Conservation (phyloP, 2,888 invertebrate species). For the Pteria penguin region DNA sequence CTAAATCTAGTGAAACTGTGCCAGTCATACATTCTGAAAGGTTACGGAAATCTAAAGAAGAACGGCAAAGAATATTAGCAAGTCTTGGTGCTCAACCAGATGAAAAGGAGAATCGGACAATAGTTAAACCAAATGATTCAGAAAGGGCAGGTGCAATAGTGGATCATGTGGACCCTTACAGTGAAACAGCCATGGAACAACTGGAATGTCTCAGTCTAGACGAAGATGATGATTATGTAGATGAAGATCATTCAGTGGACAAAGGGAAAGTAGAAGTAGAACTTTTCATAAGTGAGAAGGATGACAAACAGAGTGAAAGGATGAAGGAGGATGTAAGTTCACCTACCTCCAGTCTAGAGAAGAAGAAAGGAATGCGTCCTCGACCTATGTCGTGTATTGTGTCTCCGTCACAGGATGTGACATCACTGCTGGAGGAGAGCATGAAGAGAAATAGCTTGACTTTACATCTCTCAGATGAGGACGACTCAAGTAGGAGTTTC, state of each 20-base stretch:
- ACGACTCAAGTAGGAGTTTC: slow-evolving; percentile 33
- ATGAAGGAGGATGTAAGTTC: slow-evolving; percentile 6
- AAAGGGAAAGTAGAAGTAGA: slow-evolving; percentile 23
- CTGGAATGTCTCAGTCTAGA: slow-evolving; percentile 71
- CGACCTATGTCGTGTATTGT: slow-evolving; percentile 69
- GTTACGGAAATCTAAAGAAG: slow-evolving; percentile 16
- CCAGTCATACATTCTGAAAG: not conserved
- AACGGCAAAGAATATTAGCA: slow-evolving; percentile 16
- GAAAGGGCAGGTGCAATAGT: slow-evolving; percentile 35
- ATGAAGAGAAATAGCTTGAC: slow-evolving; percentile 60
- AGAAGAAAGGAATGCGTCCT: slow-evolving; percentile 41
- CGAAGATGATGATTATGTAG: slow-evolving; percentile 37
- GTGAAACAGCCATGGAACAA: slow-evolving; percentile 76
- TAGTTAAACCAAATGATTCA: slow-evolving; percentile 1
- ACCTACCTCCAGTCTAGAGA: slow-evolving; percentile 42
- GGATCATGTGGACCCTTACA: slow-evolving; percentile 69
- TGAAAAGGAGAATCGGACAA: not conserved
- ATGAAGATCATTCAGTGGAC: slow-evolving; percentile 10
- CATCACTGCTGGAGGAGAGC: slow-evolving; percentile 51
- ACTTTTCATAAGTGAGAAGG: slow-evolving; percentile 26
- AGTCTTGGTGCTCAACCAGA: slow-evolving; percentile 14
- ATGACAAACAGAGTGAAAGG: slow-evolving; percentile 16
- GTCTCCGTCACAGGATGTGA: slow-evolving; percentile 52
- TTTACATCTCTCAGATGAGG: slow-evolving; percentile 63
- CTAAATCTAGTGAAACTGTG: not conserved